Percentiles rank a stretch among this genome's conserved stretches.
phyloP scores from a whole-genome alignment of 2,888 invertebrate genomes.

The Drosophila acutilabella region DNA sequence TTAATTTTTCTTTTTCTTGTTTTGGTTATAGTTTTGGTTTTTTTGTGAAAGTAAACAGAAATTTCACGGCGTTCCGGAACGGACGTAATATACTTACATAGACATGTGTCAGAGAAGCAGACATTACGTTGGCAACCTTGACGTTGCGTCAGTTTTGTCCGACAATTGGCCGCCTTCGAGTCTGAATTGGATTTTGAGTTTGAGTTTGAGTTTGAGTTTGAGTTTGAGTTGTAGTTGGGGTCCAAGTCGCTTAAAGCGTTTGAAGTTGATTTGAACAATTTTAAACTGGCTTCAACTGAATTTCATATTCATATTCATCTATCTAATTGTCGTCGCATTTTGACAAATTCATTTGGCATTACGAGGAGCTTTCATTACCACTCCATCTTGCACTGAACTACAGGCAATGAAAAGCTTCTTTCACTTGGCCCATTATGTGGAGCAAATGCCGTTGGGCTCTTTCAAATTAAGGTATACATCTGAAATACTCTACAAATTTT shows the following conservation, averaged over 20 bases:
- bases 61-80: slow-evolving; percentile 70
- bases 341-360: slow-evolving; percentile 73
- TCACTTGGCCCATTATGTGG: slow-evolving; percentile 68
- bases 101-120: slow-evolving; percentile 24
- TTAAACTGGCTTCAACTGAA: not conserved
- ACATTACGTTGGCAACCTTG: slow-evolving; percentile 64
- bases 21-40: not conserved
- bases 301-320: slow-evolving; percentile 32
- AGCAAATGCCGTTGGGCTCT: slow-evolving; percentile 42
- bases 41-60: slow-evolving; percentile 68
- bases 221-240: too few relatives aligned
- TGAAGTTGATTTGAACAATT: not conserved
- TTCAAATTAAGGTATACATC: not conserved
- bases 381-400: slow-evolving; percentile 45
- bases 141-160: slow-evolving; percentile 59
- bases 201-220: too few relatives aligned
- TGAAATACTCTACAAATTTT: slow-evolving; percentile 33
- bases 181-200: too few relatives aligned
- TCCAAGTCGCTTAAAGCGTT: slow-evolving; percentile 8
- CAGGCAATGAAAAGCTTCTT: slow-evolving; percentile 56
- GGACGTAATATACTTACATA: slow-evolving; percentile 32
- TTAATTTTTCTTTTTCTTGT: too few relatives aligned
- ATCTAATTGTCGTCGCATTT: slow-evolving; percentile 73
- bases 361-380: slow-evolving; percentile 63
- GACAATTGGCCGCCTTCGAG: slow-evolving; percentile 11